Evolutionary conservation across 2,888 invertebrate genomes (phyloP).

Genomic region (Drosophila suboccidentalis): DNA sequence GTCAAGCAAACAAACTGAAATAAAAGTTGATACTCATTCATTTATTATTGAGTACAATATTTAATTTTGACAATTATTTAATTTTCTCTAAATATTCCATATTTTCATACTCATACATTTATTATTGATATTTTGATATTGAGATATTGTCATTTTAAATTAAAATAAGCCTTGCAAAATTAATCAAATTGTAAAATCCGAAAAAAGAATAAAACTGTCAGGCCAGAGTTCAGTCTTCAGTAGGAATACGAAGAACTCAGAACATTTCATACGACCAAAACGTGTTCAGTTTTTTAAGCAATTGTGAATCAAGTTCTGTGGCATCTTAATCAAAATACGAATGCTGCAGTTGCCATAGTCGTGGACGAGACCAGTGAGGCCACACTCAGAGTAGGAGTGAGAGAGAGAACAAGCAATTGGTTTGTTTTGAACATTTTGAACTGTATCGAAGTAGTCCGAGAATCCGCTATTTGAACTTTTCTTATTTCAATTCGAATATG

Average conservation of each 20-base stretch:
- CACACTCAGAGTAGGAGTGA: not conserved
- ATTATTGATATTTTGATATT: not conserved
- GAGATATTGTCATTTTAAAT: not conserved
- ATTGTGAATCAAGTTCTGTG: slow-evolving; percentile 24
- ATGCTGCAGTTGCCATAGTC: slow-evolving; percentile 34
- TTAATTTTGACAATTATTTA: too few species aligned
- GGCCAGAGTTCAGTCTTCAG: slow-evolving; percentile 60
- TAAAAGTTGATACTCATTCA: too few species aligned
- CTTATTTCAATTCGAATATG: slow-evolving; percentile 59
- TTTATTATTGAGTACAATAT: too few species aligned
- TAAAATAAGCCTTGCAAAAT: slow-evolving; percentile 19
- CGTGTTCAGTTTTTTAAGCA: slow-evolving; percentile 30
- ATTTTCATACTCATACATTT: not conserved
- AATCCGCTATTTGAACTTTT: slow-evolving; percentile 29
- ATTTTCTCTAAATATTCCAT: too few species aligned
- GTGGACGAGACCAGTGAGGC: slow-evolving; percentile 2
- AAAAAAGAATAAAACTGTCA: slow-evolving; percentile 22
- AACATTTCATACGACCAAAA: slow-evolving; percentile 41
- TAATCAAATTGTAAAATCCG: slow-evolving; percentile 30
- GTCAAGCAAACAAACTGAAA: too few species aligned
- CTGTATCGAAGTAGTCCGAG: slow-evolving; percentile 39
- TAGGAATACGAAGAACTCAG: slow-evolving; percentile 59
- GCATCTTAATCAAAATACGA: slow-evolving; percentile 18
- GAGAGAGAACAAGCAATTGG: slow-evolving; percentile 8
- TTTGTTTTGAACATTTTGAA: slow-evolving; percentile 1